Base-by-base conservation (phyloP, 2,113 vertebrate genomes). In the Neolamprologus hecqui region DNA sequence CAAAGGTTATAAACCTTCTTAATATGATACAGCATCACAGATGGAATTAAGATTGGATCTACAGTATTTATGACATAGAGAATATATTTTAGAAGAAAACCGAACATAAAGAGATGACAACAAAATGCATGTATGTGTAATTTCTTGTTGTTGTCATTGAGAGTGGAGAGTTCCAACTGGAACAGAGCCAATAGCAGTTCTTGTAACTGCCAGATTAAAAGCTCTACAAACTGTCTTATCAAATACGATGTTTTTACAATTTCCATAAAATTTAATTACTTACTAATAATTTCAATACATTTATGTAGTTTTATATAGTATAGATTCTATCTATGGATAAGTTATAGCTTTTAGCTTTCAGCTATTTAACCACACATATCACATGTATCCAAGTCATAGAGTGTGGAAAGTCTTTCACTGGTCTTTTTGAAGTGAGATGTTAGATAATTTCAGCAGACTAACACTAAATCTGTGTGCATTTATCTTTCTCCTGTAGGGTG, bases 401-500 rank as follows among this genome's bases (percentile, higher is more conserved):
- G 8, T 73, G 68, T 73, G 68, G 21, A 17, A 73, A 73, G 40
- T 45, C 21, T 45, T 51, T n/a, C 45, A 85, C 51, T 84, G 26
- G 42, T 84, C 12, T 7, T 11, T 81, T 83, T 65, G 37, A 58
- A 45, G 21, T 53, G 70, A 83, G 23, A 65, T 3, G 26, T 12
- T 37, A 4, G 14, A 28, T 68, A 47, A 75, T 42, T 79, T 53
- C 26, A 37, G 23, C 7, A 5, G 11, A 28, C 33, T 49, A 31
- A 68, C 35, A 54, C 37, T 68, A 4, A 80, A 11, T 47, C 85
- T 73, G 13, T 90, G 26, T 86, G 12, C 23, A 81, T 84, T 82
- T 84, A 4, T 88, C 28, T 91, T 40, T 85, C 26, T 89, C 45
- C 49, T 93, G 90, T 95, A 99, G 99, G 99, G 99, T 3, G 99